Evolutionary conservation across 1,140 invertebrate species (phyloP).

Genomic region (Andricus grossulariae): DNA sequence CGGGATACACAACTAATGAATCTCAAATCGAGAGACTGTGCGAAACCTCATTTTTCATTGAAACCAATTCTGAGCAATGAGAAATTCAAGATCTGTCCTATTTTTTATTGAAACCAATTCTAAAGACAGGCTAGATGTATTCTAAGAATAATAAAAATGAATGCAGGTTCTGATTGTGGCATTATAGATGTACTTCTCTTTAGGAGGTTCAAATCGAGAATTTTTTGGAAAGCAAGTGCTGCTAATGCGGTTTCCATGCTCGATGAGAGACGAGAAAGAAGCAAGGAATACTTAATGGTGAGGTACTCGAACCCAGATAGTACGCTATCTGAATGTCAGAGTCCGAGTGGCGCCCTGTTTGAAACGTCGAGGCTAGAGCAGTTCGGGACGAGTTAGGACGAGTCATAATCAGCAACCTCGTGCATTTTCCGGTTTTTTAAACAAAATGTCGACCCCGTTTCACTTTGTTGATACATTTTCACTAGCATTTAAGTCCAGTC

Average conservation of each 20-base stretch:
- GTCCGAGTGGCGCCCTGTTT: not conserved
- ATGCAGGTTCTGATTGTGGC: too few relatives aligned
- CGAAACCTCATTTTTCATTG: not conserved
- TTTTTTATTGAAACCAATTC: not conserved
- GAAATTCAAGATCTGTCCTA: not conserved
- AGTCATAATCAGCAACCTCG: too few relatives aligned
- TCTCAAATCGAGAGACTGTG: not conserved
- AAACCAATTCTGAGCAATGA: too few relatives aligned
- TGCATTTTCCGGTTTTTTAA: not conserved
- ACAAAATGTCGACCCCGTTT: not conserved
- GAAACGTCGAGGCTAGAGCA: not conserved
- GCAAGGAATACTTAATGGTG: not conserved
- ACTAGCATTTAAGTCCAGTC: not conserved
- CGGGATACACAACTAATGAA: not conserved
- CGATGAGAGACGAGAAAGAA: not conserved
- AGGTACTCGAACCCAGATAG: not conserved
- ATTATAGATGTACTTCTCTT: too few relatives aligned
- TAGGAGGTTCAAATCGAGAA: too few relatives aligned
- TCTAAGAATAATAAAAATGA: too few relatives aligned
- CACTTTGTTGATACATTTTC: not conserved
- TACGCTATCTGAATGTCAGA: not conserved
- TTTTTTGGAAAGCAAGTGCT: not conserved
- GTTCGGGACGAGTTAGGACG: too few relatives aligned
- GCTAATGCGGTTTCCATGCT: constrained; percentile 9
- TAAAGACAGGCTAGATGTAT: too few relatives aligned